Conservation (phyloP, 2,797 vertebrate genomes). For the Tangara arthus region DNA sequence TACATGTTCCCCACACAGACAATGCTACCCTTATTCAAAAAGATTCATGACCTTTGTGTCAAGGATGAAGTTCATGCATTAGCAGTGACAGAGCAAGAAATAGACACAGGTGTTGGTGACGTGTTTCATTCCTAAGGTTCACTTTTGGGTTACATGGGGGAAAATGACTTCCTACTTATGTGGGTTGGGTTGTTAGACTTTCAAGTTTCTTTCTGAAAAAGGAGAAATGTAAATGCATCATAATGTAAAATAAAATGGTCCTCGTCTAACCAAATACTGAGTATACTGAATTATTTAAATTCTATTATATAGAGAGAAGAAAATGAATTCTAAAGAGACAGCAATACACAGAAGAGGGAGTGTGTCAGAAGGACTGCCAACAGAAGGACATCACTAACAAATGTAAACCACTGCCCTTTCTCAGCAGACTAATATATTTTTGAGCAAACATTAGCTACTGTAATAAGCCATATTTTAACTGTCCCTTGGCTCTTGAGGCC, state of each 20-base stretch:
- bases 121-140: not conserved
- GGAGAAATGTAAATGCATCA: not conserved
- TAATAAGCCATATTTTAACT: not conserved
- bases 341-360: not conserved
- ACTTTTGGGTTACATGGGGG: not conserved
- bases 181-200: not conserved
- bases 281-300: not conserved
- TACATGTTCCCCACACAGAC: not conserved
- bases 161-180: not conserved
- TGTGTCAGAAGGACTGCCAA: not conserved
- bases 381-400: not conserved
- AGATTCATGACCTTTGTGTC: not conserved
- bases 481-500: not conserved
- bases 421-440: not conserved
- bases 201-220: not conserved
- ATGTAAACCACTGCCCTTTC: not conserved
- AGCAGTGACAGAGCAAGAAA: not conserved
- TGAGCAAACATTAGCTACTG: not conserved
- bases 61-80: not conserved
- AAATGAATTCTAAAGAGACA: not conserved
- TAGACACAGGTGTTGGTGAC: not conserved
- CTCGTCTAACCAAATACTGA: not conserved
- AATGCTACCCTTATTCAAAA: not conserved
- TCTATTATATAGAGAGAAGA: not conserved
- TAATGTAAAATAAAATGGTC: not conserved